phyloP scores from a whole-genome alignment of 2,113 vertebrate genomes.

The Mohoua ochrocephala region DNA sequence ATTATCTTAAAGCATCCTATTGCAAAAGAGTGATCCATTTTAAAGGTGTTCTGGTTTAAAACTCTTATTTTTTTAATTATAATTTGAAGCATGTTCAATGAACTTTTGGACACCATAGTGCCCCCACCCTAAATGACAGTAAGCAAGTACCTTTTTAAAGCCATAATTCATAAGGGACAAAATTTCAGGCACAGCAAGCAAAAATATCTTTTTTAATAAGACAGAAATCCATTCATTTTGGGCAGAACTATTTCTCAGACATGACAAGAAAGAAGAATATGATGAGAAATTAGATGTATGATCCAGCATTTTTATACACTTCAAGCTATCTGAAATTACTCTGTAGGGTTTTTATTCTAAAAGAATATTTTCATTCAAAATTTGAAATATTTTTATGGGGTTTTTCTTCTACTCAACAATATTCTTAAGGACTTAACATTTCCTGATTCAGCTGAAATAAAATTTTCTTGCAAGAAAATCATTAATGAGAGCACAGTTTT shows the following conservation, averaged over 20 bases:
- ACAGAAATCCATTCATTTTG: neutral
- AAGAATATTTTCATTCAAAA: neutral
- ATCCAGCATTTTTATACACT: neutral
- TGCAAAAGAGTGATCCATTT: neutral
- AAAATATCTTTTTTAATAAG: neutral
- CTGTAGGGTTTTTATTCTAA: neutral
- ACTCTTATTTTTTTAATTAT: neutral
- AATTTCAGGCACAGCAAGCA: neutral
- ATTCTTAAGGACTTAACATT: neutral
- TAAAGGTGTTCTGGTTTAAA: neutral
- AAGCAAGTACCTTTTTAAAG: neutral
- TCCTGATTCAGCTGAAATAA: neutral
- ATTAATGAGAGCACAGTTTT: neutral
- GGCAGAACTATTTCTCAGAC: neutral
- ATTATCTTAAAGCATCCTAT: neutral
- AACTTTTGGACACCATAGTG: neutral
- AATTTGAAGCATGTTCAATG: neutral
- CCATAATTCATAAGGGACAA: neutral
- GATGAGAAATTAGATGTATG: neutral
- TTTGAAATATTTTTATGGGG: neutral
- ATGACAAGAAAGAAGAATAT: neutral
- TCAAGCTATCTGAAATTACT: neutral
- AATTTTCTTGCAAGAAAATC: neutral
- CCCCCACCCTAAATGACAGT: neutral
- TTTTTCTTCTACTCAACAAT: neutral